phyloP scores from a whole-genome alignment of 2,797 vertebrate species.

The Halcyon badia region DNA sequence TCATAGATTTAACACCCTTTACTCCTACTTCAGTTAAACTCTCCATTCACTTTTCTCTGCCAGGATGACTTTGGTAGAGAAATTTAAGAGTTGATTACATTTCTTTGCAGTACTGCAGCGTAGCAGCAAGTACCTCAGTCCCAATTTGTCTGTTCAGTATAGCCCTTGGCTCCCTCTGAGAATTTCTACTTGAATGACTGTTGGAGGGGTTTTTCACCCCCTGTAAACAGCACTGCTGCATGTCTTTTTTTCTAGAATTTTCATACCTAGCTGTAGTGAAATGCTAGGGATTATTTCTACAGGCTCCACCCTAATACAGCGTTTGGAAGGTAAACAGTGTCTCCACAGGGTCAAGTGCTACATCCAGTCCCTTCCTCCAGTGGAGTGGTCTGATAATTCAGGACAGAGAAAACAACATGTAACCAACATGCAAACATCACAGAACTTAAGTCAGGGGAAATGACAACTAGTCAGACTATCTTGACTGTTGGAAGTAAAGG shows the following conservation, averaged over 20 bases:
- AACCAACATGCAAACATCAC: not conserved
- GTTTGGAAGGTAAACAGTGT: not conserved
- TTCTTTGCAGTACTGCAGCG: not conserved
- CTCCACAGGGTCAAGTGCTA: not conserved
- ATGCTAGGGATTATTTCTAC: not conserved
- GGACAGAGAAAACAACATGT: not conserved
- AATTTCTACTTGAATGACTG: not conserved
- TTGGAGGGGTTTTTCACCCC: not conserved
- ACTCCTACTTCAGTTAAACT: not conserved
- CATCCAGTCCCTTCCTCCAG: not conserved
- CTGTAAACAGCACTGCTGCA: not conserved
- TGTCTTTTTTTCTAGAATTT: not conserved
- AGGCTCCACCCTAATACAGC: rapidly evolving
- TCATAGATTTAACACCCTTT: not conserved
- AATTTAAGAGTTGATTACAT: not conserved
- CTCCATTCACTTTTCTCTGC: not conserved
- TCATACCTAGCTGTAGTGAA: not conserved
- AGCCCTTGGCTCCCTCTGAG: not conserved
- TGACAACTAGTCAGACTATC: not conserved
- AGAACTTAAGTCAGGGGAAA: not conserved
- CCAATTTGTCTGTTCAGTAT: not conserved
- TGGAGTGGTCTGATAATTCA: not conserved
- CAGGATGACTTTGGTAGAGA: not conserved
- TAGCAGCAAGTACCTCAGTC: not conserved
- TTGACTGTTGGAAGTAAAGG: not conserved